These are phyloP conservation scores for Hemithea aestivaria DNA, from an alignment of 2,888 invertebrate species.

Conservation along the genomic window DNA sequence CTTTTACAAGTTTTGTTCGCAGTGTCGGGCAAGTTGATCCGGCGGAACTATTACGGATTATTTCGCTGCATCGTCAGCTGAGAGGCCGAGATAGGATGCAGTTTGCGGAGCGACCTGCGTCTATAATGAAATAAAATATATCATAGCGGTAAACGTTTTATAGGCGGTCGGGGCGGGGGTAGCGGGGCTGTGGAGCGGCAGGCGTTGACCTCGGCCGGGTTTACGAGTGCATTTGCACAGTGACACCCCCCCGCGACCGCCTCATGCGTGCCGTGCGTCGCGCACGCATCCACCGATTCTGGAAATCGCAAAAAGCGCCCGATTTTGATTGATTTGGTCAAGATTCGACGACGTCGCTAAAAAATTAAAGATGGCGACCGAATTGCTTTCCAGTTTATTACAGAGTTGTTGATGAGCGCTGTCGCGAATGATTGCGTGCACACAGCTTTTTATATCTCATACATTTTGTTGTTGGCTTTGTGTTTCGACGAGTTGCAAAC, in stretches of 20 bases:
- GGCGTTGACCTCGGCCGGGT: constrained; percentile 68
- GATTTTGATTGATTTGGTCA: constrained; percentile 71
- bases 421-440: constrained; percentile 3
- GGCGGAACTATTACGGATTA: too few species aligned
- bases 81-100: constrained; percentile 21
- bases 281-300: constrained; percentile 55
- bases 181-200: constrained; percentile 42
- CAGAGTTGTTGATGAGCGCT: constrained; percentile 25
- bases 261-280: constrained; percentile 49
- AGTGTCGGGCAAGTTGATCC: constrained; percentile 7
- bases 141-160: constrained; percentile 64
- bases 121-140: constrained; percentile 40
- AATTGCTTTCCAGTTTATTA: constrained; percentile 36
- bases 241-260: constrained; percentile 59
- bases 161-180: constrained; percentile 44
- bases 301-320: constrained; percentile 60
- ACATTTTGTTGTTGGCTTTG: too few species aligned
- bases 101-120: constrained; percentile 16
- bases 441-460: constrained; percentile 7
- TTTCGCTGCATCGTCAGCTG: constrained; percentile 8
- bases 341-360: constrained; percentile 44
- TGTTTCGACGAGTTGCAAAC: constrained; percentile 1
- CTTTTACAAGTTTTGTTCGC: constrained; percentile 8
- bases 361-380: constrained; percentile 46
- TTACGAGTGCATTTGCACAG: constrained; percentile 77